phyloP scores from a whole-genome alignment of 2,888 invertebrate species.

The Teleiodes luculella region DNA sequence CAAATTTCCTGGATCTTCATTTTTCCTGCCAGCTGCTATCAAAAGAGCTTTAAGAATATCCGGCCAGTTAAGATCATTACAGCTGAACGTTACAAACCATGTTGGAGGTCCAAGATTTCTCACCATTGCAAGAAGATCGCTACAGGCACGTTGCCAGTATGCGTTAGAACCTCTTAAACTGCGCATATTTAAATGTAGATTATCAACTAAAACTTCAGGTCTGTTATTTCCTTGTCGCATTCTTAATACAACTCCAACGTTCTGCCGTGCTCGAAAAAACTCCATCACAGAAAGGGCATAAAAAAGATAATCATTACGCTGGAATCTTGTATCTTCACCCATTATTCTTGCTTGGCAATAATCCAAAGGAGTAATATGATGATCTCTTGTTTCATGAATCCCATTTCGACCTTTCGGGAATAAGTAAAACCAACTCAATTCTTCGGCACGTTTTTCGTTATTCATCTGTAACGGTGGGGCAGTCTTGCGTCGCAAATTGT shows the following conservation, averaged over 20 bases:
- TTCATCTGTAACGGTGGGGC: not conserved
- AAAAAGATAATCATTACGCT: slow-evolving; percentile 36
- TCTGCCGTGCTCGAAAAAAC: slow-evolving; percentile 31
- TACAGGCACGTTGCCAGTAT: slow-evolving; percentile 33
- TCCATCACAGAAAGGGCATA: slow-evolving; percentile 35
- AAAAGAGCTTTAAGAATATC: slow-evolving; percentile 42
- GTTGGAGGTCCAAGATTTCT: slow-evolving; percentile 37
- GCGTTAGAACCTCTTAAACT: slow-evolving; percentile 35
- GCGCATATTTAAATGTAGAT: slow-evolving; percentile 39
- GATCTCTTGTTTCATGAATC: not conserved
- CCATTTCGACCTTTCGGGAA: not conserved
- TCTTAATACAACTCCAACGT: slow-evolving; percentile 33
- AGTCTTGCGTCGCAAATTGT: not conserved
- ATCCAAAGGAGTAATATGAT: slow-evolving; percentile 19
- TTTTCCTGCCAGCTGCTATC: slow-evolving; percentile 28
- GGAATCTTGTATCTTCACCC: slow-evolving; percentile 24
- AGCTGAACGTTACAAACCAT: slow-evolving; percentile 36
- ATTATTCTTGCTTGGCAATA: slow-evolving; percentile 30
- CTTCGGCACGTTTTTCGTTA: not conserved
- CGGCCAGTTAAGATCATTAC: slow-evolving; percentile 35
- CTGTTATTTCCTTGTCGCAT: slow-evolving; percentile 26
- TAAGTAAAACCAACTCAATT: not conserved
- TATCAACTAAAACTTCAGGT: slow-evolving; percentile 23
- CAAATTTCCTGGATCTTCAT: slow-evolving; percentile 16
- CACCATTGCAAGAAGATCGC: slow-evolving; percentile 38